Percentiles rank a stretch among this genome's conserved stretches.
phyloP scores from a whole-genome alignment of 2,797 vertebrate genomes.

The Etheostoma nigrum region DNA sequence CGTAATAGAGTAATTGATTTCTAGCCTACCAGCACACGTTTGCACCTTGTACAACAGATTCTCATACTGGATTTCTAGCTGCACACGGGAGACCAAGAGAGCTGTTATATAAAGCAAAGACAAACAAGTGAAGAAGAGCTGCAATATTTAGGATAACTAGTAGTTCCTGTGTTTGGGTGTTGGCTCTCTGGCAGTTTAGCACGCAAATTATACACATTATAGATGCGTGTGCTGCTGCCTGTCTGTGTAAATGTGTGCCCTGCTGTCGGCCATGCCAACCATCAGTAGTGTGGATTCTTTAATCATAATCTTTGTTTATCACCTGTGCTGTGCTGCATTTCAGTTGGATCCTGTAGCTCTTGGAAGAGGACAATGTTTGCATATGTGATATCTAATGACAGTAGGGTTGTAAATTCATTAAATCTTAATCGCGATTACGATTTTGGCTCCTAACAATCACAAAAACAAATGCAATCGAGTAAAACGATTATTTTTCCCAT shows the following conservation, averaged over 20 bases:
- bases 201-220: constrained; percentile 54
- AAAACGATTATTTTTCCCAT: no score
- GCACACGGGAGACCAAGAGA: not conserved
- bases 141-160: constrained; percentile 47
- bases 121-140: constrained; percentile 29
- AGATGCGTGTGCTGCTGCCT: constrained; percentile 23
- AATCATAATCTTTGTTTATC: constrained; percentile 28
- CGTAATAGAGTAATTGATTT: constrained; percentile 1
- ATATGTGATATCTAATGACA: not conserved
- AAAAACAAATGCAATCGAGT: no score
- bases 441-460: no score
- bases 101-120: constrained; percentile 33
- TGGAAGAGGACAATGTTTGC: not conserved
- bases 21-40: constrained; percentile 2
- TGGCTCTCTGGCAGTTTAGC: constrained; percentile 43
- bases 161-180: constrained; percentile 42
- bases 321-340: not conserved
- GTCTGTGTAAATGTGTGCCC: constrained; percentile 17
- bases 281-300: constrained; percentile 6
- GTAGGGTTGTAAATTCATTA: not conserved
- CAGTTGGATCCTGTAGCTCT: not conserved
- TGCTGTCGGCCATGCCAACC: constrained; percentile 16
- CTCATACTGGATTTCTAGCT: constrained; percentile 8
- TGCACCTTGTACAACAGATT: not conserved
- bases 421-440: no score